Evolutionary conservation across 2,888 invertebrate species (phyloP).

Genomic region (Aleiodes alternator): DNA sequence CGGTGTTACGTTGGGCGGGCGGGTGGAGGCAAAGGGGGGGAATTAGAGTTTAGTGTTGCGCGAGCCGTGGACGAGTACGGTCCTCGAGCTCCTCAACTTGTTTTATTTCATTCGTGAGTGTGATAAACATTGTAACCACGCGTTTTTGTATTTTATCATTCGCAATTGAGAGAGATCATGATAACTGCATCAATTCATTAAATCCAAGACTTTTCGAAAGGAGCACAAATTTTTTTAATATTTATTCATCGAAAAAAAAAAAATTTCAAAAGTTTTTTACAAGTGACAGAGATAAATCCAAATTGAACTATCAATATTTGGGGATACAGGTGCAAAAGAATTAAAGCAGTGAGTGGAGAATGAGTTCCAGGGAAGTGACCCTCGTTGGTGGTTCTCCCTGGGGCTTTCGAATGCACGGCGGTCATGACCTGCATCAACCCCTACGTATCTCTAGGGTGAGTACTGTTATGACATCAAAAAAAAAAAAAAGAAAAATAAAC

Average conservation of each 20-base stretch:
- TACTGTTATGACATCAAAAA: slow-evolving; percentile 55
- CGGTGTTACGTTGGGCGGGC: slow-evolving; percentile 42
- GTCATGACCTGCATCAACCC: slow-evolving; percentile 86
- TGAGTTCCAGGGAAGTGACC: slow-evolving; percentile 85
- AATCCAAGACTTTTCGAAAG: background rate
- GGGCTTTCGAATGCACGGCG: slow-evolving; percentile 93
- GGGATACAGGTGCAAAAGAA: slow-evolving; percentile 12
- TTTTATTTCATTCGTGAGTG: slow-evolving; percentile 37
- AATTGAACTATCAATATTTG: slow-evolving; percentile 9
- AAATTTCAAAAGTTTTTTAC: background rate
- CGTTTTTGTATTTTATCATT: background rate
- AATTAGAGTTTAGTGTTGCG: slow-evolving; percentile 70
- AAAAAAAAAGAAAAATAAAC: no score
- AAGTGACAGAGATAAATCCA: slow-evolving; percentile 33
- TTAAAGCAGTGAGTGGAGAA: slow-evolving; percentile 62
- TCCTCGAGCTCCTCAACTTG: slow-evolving; percentile 57
- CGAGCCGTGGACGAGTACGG: slow-evolving; percentile 69
- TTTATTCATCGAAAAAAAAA: no score
- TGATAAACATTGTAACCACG: background rate
- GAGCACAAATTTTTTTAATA: background rate
- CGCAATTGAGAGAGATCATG: background rate
- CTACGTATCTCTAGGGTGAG: slow-evolving; percentile 88
- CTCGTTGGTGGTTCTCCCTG: slow-evolving; percentile 90
- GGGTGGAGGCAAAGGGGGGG: slow-evolving; percentile 61
- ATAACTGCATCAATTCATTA: background rate